A percentile compares a stretch with the other conserved stretches of the same genome.
These are phyloP conservation scores for Fringilla coelebs DNA, from an alignment of 2,797 vertebrate genomes.

Conservation along the genomic window DNA sequence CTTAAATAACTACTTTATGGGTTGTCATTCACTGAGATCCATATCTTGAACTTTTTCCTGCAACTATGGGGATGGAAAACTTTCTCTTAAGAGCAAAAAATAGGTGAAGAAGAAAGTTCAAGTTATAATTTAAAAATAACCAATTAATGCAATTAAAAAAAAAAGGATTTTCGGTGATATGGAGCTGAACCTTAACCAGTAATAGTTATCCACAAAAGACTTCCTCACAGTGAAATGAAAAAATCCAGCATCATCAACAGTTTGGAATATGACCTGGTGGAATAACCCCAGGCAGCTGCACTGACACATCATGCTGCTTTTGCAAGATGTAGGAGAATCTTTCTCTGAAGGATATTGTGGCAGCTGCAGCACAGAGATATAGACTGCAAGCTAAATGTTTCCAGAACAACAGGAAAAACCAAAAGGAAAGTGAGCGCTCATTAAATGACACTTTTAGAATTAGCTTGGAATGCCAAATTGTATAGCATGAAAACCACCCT, in stretches of 20 bases:
- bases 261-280: neutral
- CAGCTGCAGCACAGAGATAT: neutral
- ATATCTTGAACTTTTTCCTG: neutral
- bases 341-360: neutral
- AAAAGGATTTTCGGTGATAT: neutral
- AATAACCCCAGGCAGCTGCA: neutral
- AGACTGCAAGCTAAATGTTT: neutral
- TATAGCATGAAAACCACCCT: neutral
- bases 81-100: neutral
- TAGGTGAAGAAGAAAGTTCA: neutral
- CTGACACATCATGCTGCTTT: neutral
- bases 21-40: neutral
- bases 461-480: neutral
- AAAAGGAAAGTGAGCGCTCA: neutral
- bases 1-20: neutral
- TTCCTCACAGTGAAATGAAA: neutral
- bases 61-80: neutral
- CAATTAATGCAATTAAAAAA: neutral
- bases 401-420: neutral
- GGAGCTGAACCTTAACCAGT: neutral
- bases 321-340: neutral
- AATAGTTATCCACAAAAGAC: neutral
- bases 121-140: neutral
- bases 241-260: neutral
- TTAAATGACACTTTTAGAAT: neutral